Evolutionary conservation across 2,797 vertebrate genomes (phyloP), one percentile per base, ranked within the genome.

Genomic region (Microctenopoma steveboyesi): DNA sequence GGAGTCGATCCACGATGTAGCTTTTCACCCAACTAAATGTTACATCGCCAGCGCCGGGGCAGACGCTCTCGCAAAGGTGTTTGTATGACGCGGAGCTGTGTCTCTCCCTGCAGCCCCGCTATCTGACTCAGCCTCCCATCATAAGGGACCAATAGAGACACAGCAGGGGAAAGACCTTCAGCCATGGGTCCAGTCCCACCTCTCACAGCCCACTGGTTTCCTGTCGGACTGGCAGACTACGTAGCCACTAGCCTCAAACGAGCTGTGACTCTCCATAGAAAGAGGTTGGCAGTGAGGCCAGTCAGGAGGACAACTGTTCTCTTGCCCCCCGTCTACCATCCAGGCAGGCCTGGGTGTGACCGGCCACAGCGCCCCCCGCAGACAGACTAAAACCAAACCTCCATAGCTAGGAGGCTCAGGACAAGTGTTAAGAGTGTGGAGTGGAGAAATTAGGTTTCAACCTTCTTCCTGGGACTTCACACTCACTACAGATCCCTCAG

Each of bases 31-130:
- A 40, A 95, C 96, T 60, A 98, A 97, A 91, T 98, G 96, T 91
- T 99, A 98, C 86, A 99, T 99, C 75, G 98, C 97, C 88, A 99
- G 97, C 72, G 98, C 97, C 51, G 98, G 97, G 74, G 96, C 97
- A 3, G 98, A 99, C 22, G 97, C 98, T 40, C 95, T 99, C 74
- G 98, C 97, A 74, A 99, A 99, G 94, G 98, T 99, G 88, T 99
- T 99, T 64, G 98, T 99, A 99, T 99, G 97, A 99, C 94, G 90
- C 64, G 88, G 86, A 90, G 88, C 66, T 66, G 64, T 74, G 11
- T 60, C 48, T 77, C 65, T 67, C 78, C 79, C 81, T 52, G 81
- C 82, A 72, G 88, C 85, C 66, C 90, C 74, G 81, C 84, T 60
- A 83, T 78, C 77, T 79, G 82, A 88, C 82, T 72, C 88, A 51